phyloP scores from a whole-genome alignment of 1,140 invertebrate genomes.

The Spodoptera litura region DNA sequence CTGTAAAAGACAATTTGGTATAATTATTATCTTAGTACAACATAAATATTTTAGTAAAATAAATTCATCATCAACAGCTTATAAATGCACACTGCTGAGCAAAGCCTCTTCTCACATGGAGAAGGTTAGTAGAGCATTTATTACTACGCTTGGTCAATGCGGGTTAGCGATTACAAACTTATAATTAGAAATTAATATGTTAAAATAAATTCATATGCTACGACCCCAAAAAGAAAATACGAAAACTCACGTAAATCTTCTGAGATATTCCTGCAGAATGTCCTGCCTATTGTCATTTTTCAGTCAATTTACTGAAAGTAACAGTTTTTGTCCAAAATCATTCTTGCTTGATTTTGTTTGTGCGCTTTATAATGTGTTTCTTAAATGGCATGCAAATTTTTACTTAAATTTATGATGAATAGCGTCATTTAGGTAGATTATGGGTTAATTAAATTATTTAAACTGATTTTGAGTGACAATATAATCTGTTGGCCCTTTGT shows the following conservation, averaged over 20 bases:
- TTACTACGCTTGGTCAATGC: too few species aligned
- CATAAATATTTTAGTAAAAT: too few species aligned
- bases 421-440: not conserved
- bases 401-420: not conserved
- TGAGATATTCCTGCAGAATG: not conserved
- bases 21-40: too few species aligned
- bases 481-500: too few species aligned
- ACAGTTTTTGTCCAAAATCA: slow-evolving; percentile 31
- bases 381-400: slow-evolving; percentile 22
- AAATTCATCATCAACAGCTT: too few species aligned
- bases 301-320: slow-evolving; percentile 45
- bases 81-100: too few species aligned
- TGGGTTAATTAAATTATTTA: not conserved
- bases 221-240: not conserved
- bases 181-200: too few species aligned
- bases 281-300: slow-evolving; percentile 38
- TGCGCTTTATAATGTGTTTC: slow-evolving; percentile 22
- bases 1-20: too few species aligned
- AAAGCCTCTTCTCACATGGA: too few species aligned
- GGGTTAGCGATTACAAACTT: too few species aligned
- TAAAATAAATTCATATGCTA: too few species aligned
- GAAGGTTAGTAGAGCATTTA: too few species aligned
- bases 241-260: not conserved
- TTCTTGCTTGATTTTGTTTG: slow-evolving; percentile 32
- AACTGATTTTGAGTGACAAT: not conserved